A percentile compares a stretch with the other conserved stretches of the same genome.
Conservation (phyloP, 1,140 invertebrate species). For the Teleogryllus occipitalis region DNA sequence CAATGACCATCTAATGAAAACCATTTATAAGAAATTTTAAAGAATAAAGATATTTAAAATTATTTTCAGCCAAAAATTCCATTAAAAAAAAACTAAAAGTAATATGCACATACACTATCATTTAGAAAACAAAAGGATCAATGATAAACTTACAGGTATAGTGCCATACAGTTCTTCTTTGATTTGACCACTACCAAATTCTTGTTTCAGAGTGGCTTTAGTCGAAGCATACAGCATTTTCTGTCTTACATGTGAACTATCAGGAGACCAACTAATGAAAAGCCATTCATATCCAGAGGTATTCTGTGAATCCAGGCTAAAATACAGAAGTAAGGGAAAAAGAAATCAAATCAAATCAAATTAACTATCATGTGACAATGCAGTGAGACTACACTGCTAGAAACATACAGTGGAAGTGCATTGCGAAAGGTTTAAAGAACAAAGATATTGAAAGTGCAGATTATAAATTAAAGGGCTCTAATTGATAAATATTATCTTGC, state of each 20-base stretch:
- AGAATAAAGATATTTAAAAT: too few species aligned
- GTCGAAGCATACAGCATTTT: conserved; percentile 99
- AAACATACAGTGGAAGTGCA: too few species aligned
- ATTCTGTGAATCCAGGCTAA: conserved; percentile 68
- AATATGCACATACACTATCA: too few species aligned
- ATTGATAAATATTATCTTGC: not conserved
- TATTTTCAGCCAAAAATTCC: too few species aligned
- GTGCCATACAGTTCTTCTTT: conserved; percentile 89
- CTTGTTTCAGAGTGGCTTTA: conserved; percentile 92
- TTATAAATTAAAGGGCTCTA: not conserved
- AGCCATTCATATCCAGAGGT: conserved; percentile 83
- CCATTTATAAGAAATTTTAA: too few species aligned
- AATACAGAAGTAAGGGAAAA: conserved; percentile 23
- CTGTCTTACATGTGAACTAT: conserved; percentile 77
- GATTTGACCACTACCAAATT: conserved; percentile 86
- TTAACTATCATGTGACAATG: not conserved
- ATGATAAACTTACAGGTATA: conserved; percentile 44
- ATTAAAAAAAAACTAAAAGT: too few species aligned
- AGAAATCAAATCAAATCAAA: conserved; percentile 15
- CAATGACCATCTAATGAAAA: too few species aligned
- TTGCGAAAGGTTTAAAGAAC: not conserved
- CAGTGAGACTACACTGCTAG: not conserved
- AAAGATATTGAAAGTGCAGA: not conserved
- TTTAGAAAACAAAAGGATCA: too few species aligned
- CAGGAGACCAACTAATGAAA: conserved; percentile 90